Conservation (phyloP, 1,140 invertebrate genomes). For the Chironomus striatipennis region DNA sequence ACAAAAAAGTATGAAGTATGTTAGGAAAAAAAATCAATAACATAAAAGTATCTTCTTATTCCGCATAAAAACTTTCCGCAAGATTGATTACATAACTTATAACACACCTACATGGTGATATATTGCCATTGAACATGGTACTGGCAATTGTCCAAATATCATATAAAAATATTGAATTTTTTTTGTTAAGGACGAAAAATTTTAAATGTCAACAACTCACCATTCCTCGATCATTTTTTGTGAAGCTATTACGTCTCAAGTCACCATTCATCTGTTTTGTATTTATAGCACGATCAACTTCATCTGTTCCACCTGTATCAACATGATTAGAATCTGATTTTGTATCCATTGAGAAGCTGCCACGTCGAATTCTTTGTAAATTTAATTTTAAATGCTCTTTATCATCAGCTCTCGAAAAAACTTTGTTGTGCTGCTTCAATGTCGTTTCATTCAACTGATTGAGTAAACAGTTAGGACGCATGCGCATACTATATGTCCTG, state of each 20-base stretch:
- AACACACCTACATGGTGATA: background rate
- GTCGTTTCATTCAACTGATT: constrained; percentile 5
- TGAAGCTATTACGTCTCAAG: background rate
- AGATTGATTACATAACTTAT: background rate
- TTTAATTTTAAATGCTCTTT: background rate
- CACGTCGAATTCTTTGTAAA: background rate
- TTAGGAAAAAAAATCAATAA: constrained; percentile 30
- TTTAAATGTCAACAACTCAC: background rate
- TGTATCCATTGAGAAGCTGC: background rate
- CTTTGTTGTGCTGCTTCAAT: constrained; percentile 10
- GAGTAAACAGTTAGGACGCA: background rate
- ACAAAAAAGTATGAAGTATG: background rate
- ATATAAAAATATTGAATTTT: background rate
- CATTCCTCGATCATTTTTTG: constrained; percentile 22
- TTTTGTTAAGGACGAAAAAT: background rate
- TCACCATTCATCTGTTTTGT: background rate
- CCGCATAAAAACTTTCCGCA: background rate
- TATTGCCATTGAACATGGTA: background rate
- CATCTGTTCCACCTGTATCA: constrained; percentile 6
- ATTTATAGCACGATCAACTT: background rate
- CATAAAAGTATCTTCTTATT: background rate
- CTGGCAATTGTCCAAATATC: background rate
- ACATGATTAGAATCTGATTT: background rate
- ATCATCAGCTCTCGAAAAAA: background rate
- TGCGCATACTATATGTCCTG: constrained; percentile 5